Conservation (phyloP, 2,888 invertebrate species). For the Portevinia maculata region DNA sequence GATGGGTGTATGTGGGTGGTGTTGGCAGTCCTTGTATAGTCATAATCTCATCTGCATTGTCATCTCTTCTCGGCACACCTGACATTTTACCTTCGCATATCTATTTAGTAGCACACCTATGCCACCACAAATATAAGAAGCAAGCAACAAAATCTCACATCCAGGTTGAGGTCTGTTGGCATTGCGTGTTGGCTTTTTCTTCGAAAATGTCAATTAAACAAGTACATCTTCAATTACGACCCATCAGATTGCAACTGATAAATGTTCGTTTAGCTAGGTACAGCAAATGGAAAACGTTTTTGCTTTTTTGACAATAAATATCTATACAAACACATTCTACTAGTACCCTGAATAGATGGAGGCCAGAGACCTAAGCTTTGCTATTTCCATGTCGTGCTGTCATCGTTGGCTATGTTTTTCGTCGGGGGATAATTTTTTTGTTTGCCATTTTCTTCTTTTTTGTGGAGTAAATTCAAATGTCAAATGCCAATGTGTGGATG, state of each 20-base stretch:
- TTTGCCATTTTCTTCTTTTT: constrained; percentile 14
- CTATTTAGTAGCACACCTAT: constrained; percentile 36
- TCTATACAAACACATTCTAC: constrained; percentile 13
- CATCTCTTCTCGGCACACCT: constrained; percentile 52
- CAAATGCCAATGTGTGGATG: constrained; percentile 40
- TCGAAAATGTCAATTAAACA: constrained; percentile 66
- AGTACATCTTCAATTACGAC: constrained; percentile 60
- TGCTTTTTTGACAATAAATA: constrained; percentile 23
- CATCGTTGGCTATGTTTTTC: constrained; percentile 28
- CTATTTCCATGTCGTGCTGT: constrained; percentile 58
- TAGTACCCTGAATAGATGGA: constrained; percentile 14
- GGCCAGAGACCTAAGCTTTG: constrained; percentile 49
- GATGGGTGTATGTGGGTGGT: constrained; percentile 3
- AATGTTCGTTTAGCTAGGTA: neutral
- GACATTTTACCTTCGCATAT: constrained; percentile 15
- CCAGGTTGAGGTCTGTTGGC: constrained; percentile 35
- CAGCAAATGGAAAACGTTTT: neutral
- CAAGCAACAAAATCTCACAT: constrained; percentile 22
- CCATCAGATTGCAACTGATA: constrained; percentile 50
- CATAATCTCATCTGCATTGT: constrained; percentile 34
- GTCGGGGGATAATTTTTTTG: constrained; percentile 28
- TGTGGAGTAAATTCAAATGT: constrained; percentile 39
- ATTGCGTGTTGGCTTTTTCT: constrained; percentile 38
- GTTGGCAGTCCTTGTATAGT: constrained; percentile 33
- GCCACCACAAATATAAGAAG: constrained; percentile 7